phyloP scores from a whole-genome alignment of 2,888 invertebrate species.

The Protonemura montana region DNA sequence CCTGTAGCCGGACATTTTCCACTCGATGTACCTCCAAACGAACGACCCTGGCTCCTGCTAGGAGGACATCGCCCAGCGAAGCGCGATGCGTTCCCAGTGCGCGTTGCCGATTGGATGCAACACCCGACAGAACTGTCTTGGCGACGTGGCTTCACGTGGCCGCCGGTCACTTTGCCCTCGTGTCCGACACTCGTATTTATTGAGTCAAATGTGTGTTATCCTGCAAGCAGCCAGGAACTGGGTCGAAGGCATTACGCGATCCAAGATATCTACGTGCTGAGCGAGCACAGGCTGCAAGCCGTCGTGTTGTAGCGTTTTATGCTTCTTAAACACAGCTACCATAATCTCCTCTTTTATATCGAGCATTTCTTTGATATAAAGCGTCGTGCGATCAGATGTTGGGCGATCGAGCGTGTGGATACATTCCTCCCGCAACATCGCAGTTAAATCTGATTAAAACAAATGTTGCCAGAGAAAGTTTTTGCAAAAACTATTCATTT shows the following conservation, averaged over 20 bases:
- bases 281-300: neutral
- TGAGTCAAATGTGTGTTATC: neutral
- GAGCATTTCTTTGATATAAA: neutral
- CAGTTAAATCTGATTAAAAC: neutral
- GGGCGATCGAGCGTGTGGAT: neutral
- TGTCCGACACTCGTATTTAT: neutral
- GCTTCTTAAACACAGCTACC: neutral
- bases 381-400: neutral
- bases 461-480: neutral
- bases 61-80: no score
- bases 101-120: neutral
- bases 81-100: no score
- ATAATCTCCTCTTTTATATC: neutral
- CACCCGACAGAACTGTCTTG: neutral
- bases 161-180: neutral
- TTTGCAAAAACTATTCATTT: neutral
- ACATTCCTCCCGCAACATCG: neutral
- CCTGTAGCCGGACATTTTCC: constrained; percentile 40
- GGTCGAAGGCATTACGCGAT: neutral
- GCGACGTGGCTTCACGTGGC: neutral
- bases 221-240: neutral
- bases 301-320: neutral
- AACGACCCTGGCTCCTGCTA: constrained; percentile 17
- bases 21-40: constrained; percentile 43
- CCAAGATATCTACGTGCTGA: neutral